Evolutionary conservation across 2,113 vertebrate genomes (phyloP).

Genomic region (Scytalopus superciliaris): DNA sequence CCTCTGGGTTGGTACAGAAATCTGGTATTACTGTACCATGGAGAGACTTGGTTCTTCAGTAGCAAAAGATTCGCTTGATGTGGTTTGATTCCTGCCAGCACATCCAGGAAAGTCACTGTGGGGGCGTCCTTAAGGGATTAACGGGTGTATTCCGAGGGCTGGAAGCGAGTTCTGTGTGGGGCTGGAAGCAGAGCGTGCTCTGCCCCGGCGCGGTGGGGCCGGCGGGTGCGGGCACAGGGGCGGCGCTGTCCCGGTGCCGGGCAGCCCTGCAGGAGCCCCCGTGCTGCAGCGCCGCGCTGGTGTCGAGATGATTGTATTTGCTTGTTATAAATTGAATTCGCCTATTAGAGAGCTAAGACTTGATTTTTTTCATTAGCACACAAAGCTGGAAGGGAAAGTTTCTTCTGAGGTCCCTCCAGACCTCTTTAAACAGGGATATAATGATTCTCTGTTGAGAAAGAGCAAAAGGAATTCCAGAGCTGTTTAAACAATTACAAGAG

Average conservation of each 20-base stretch:
- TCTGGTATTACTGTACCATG: background rate
- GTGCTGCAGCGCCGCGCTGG: background rate
- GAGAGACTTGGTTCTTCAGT: background rate
- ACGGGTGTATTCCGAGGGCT: background rate
- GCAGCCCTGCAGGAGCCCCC: background rate
- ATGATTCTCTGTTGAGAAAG: background rate
- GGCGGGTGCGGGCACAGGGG: too few relatives aligned
- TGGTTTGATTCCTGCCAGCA: background rate
- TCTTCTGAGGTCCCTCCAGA: slow-evolving; percentile 31
- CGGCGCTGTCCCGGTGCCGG: background rate
- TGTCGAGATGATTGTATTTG: slow-evolving; percentile 31
- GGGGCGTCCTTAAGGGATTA: background rate
- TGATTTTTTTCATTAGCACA: slow-evolving; percentile 56
- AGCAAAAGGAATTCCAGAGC: slow-evolving; percentile 23
- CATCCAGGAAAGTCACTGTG: background rate
- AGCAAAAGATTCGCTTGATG: too few relatives aligned
- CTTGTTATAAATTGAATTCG: slow-evolving; percentile 61
- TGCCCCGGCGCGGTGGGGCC: too few relatives aligned
- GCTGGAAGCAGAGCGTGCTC: background rate
- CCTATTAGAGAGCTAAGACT: slow-evolving; percentile 47
- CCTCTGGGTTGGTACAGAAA: background rate
- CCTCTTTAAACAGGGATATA: slow-evolving; percentile 18
- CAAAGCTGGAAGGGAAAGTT: slow-evolving; percentile 52
- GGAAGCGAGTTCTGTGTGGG: background rate
- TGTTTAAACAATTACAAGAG: slow-evolving; percentile 41